Percentiles rank a stretch among this genome's conserved stretches.
Conservation (phyloP, 2,113 vertebrate species). For the Octodon degus region DNA sequence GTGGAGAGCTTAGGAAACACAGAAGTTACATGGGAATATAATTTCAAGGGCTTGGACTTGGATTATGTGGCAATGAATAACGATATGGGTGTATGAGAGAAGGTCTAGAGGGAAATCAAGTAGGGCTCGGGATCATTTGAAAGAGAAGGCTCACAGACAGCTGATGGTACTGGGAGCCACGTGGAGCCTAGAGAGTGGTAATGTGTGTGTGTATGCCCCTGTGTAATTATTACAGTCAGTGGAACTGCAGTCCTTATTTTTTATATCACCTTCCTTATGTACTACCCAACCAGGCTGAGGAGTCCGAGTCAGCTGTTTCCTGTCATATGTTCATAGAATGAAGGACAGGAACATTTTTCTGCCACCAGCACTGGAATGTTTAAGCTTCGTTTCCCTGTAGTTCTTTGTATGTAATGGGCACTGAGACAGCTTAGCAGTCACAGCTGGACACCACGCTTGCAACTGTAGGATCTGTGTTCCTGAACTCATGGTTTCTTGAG, state of each 20-base stretch:
- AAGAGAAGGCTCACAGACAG: not conserved
- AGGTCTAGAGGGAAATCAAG: not conserved
- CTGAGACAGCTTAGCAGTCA: not conserved
- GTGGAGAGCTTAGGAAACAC: not conserved
- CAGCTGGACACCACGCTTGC: not conserved
- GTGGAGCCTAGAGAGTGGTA: not conserved
- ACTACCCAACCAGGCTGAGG: slow-evolving; percentile 17
- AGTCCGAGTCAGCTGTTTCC: not conserved
- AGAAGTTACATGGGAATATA: not conserved
- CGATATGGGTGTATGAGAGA: not conserved
- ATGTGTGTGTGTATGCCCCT: not conserved
- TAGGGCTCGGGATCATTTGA: not conserved
- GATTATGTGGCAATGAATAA: not conserved
- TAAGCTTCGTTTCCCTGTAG: not conserved
- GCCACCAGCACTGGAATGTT: not conserved
- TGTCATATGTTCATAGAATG: not conserved
- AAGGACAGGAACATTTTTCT: not conserved
- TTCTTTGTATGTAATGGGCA: not conserved
- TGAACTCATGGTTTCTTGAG: not conserved
- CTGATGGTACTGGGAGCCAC: not conserved
- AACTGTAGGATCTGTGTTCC: not conserved
- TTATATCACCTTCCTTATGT: not conserved
- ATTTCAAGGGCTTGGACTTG: not conserved
- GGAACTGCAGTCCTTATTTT: not conserved
- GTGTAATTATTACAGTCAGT: not conserved